Evolutionary conservation across 2,797 vertebrate species (phyloP).

Genomic region (Parotocinclus haroldoi): DNA sequence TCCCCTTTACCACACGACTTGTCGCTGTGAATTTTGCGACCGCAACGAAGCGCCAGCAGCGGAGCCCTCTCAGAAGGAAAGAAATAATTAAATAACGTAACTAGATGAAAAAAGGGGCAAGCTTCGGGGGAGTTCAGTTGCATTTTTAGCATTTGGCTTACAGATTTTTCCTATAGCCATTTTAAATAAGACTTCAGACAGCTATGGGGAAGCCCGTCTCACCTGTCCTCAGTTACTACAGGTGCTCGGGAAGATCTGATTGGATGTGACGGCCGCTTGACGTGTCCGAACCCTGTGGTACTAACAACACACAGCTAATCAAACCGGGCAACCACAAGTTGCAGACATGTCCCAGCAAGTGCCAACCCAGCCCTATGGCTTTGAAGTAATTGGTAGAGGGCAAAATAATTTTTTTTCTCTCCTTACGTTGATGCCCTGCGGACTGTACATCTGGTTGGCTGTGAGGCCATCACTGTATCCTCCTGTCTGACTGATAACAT

Average conservation of each 20-base stretch:
- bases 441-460: slow-evolving; percentile 99
- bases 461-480: slow-evolving; percentile 98
- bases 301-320: slow-evolving; percentile 74
- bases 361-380: slow-evolving; percentile 86
- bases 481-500: slow-evolving; percentile 99
- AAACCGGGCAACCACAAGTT: slow-evolving; percentile 80
- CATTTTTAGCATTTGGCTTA: slow-evolving; percentile 60
- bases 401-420: slow-evolving; percentile 49
- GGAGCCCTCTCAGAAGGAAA: slow-evolving; percentile 49
- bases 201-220: slow-evolving; percentile 68
- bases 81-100: slow-evolving; percentile 6
- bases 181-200: slow-evolving; percentile 43
- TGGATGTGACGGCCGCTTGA: slow-evolving; percentile 80
- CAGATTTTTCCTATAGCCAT: slow-evolving; percentile 40
- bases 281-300: slow-evolving; percentile 72
- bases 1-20: slow-evolving; percentile 88
- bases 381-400: slow-evolving; percentile 87
- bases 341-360: slow-evolving; percentile 82
- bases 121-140: slow-evolving; percentile 22
- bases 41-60: slow-evolving; percentile 79
- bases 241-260: slow-evolving; percentile 81
- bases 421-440: slow-evolving; percentile 98
- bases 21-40: slow-evolving; percentile 96
- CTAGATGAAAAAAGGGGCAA: not conserved
- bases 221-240: slow-evolving; percentile 86